phyloP scores from a whole-genome alignment of 2,113 vertebrate genomes.

The Centrocercus urophasianus region DNA sequence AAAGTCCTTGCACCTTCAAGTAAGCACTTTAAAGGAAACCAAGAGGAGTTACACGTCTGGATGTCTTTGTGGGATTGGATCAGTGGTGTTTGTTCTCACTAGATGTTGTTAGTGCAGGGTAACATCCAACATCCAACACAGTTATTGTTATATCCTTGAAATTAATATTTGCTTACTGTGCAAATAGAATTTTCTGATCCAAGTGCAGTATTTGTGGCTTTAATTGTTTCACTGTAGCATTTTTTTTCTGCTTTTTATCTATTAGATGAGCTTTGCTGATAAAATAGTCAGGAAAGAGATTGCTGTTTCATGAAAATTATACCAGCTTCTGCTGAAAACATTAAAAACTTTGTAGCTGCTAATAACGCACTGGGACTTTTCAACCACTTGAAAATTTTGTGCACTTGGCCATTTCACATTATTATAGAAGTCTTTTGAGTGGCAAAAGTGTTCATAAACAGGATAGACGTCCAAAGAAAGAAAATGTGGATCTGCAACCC shows the following conservation, averaged over 20 bases:
- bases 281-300: neutral
- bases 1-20: rapidly evolving
- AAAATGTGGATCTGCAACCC: neutral
- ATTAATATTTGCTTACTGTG: neutral
- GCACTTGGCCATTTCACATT: neutral
- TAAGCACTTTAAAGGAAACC: neutral
- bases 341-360: neutral
- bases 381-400: neutral
- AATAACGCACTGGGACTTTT: neutral
- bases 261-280: neutral
- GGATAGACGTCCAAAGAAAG: neutral
- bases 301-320: neutral
- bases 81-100: neutral
- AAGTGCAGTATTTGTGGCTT: neutral
- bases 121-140: neutral
- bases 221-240: neutral
- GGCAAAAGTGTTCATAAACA: neutral
- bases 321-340: neutral
- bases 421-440: neutral
- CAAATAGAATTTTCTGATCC: conserved; percentile 13
- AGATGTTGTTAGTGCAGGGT: neutral
- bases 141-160: neutral
- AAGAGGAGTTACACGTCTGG: neutral
- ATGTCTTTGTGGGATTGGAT: neutral
- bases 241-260: neutral